phyloP scores from a whole-genome alignment of 2,113 vertebrate species.

The Accipiter virgatus region DNA sequence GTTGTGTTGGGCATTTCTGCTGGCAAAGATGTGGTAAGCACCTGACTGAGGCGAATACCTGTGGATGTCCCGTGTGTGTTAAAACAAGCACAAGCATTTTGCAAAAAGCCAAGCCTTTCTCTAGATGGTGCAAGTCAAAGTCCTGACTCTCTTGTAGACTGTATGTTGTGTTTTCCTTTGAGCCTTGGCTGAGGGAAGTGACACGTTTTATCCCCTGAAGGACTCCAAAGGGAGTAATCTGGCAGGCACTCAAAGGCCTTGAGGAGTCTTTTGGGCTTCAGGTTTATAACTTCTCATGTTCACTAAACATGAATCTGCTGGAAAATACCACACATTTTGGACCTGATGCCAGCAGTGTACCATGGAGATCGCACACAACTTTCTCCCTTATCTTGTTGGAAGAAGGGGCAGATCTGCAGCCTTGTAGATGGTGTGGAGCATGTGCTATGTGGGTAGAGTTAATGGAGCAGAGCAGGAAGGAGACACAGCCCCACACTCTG shows the following conservation, averaged over 20 bases:
- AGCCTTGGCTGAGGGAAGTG: neutral
- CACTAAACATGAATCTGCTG: neutral
- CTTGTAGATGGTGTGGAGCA: neutral
- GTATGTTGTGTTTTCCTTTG: neutral
- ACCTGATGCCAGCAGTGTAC: neutral
- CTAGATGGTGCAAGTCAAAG: neutral
- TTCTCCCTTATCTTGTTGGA: neutral
- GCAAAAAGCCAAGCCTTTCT: neutral
- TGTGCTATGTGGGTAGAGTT: neutral
- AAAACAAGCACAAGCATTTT: neutral
- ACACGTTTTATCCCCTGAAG: neutral
- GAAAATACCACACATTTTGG: neutral
- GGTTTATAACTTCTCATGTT: neutral
- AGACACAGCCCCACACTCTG: neutral
- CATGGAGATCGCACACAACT: neutral
- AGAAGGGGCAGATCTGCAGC: neutral
- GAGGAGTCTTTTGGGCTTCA: neutral
- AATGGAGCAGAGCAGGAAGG: neutral
- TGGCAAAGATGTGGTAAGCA: neutral
- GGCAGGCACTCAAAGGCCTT: neutral
- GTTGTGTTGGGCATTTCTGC: neutral
- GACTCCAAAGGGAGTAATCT: neutral
- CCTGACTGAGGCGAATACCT: neutral
- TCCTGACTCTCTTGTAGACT: neutral
- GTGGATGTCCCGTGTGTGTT: neutral